Conservation (phyloP, 2,888 invertebrate genomes). For the Pecten maximus region DNA sequence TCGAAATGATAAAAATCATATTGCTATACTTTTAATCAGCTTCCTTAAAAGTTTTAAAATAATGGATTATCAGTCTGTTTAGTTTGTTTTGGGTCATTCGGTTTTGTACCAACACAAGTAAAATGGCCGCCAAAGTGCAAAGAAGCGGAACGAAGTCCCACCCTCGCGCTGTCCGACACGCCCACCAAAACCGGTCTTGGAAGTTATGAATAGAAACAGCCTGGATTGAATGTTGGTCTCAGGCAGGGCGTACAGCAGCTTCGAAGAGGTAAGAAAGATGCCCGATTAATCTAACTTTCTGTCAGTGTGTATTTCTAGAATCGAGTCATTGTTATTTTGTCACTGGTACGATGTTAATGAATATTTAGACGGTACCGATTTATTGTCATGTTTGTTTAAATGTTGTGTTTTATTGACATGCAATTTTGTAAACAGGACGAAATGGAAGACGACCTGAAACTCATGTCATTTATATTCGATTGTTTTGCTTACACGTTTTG, state of each 20-base stretch:
- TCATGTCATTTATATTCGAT: no score
- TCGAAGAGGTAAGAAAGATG: background rate
- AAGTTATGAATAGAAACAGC: slow-evolving; percentile 31
- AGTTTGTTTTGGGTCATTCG: background rate
- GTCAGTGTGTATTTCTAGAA: background rate
- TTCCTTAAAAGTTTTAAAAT: no score
- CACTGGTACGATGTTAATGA: background rate
- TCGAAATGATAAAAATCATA: no score
- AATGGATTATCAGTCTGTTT: background rate
- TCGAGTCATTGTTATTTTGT: background rate
- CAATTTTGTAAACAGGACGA: background rate
- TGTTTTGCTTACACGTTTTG: background rate
- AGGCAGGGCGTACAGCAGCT: slow-evolving; percentile 24
- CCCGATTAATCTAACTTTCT: background rate
- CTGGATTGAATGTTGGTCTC: background rate
- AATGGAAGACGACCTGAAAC: background rate
- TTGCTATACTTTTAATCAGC: no score
- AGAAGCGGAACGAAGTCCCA: slow-evolving; percentile 7
- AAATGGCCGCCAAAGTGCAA: slow-evolving; percentile 33
- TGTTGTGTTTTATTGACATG: background rate
- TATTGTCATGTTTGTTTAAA: background rate
- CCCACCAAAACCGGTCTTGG: slow-evolving; percentile 19
- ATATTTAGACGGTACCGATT: background rate
- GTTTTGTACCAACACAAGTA: background rate
- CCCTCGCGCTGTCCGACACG: background rate